These are phyloP conservation scores for Acromyrmex charruanus DNA, from an alignment of 1,140 invertebrate species.

Conservation along the genomic window DNA sequence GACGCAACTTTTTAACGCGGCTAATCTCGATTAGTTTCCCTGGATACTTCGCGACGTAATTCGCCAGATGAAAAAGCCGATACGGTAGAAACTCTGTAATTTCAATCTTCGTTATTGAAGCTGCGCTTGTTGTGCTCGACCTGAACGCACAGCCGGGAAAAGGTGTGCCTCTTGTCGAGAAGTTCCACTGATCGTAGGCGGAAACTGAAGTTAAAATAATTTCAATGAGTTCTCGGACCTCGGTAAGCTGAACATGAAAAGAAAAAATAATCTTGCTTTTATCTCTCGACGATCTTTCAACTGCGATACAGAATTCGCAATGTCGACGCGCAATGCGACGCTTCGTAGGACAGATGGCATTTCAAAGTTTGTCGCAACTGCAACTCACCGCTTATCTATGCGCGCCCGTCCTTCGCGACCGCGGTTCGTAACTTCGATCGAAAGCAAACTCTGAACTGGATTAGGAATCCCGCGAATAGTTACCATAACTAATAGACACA, in stretches of 20 bases:
- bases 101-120: slow-evolving; percentile 20
- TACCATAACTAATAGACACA: slow-evolving; percentile 80
- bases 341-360: slow-evolving; percentile 72
- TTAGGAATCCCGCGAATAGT: slow-evolving; percentile 81
- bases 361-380: slow-evolving; percentile 73
- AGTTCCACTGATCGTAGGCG: background rate
- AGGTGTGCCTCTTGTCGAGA: background rate
- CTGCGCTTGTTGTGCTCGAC: slow-evolving; percentile 2
- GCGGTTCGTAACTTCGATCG: slow-evolving; percentile 70
- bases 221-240: background rate
- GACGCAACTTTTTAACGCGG: slow-evolving; percentile 25
- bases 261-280: slow-evolving; percentile 14
- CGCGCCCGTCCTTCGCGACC: slow-evolving; percentile 56
- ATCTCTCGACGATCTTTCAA: slow-evolving; percentile 1
- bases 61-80: slow-evolving; percentile 37
- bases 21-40: slow-evolving; percentile 12
- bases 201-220: slow-evolving; percentile 5
- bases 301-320: background rate
- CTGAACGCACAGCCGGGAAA: background rate
- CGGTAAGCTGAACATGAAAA: background rate
- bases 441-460: slow-evolving; percentile 81
- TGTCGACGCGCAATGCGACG: slow-evolving; percentile 26
- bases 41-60: background rate
- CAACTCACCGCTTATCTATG: slow-evolving; percentile 71
- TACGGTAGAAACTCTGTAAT: slow-evolving; percentile 32